phyloP scores from a whole-genome alignment of 2,797 vertebrate species.

The Odontamblyopus rebecca region DNA sequence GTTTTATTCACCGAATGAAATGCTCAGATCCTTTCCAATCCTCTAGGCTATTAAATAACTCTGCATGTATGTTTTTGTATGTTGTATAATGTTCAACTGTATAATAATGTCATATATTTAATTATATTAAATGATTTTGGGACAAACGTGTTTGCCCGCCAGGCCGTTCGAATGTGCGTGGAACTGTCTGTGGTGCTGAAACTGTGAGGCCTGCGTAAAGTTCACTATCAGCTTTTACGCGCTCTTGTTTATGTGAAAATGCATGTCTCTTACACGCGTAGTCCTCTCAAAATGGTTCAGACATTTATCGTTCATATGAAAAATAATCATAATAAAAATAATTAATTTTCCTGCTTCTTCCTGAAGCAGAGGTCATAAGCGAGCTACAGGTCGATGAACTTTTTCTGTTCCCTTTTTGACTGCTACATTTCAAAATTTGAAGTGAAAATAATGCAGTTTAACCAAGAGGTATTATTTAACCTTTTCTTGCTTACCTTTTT shows the following conservation, averaged over 20 bases:
- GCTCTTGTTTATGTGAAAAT: neutral
- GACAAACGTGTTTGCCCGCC: neutral
- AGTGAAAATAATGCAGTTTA: neutral
- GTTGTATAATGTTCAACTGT: neutral
- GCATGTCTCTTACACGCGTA: neutral
- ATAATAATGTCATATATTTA: neutral
- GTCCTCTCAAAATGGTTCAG: neutral
- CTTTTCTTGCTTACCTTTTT: neutral
- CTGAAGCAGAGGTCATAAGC: neutral
- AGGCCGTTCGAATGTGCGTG: neutral
- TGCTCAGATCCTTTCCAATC: neutral
- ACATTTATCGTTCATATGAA: neutral
- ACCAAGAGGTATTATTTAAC: neutral
- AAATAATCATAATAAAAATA: too few relatives aligned
- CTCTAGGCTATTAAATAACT: neutral
- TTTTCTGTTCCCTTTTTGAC: neutral
- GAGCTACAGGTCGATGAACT: neutral
- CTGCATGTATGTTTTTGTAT: neutral
- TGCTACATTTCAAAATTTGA: neutral
- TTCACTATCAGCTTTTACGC: conserved; percentile 23
- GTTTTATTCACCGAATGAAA: conserved; percentile 14
- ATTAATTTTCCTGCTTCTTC: neutral
- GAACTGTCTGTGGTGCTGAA: conserved; percentile 69
- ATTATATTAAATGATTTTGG: neutral
- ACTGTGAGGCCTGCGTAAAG: conserved; percentile 13